Conservation (phyloP, 1,140 invertebrate species). For the Diabrotica undecimpunctata region DNA sequence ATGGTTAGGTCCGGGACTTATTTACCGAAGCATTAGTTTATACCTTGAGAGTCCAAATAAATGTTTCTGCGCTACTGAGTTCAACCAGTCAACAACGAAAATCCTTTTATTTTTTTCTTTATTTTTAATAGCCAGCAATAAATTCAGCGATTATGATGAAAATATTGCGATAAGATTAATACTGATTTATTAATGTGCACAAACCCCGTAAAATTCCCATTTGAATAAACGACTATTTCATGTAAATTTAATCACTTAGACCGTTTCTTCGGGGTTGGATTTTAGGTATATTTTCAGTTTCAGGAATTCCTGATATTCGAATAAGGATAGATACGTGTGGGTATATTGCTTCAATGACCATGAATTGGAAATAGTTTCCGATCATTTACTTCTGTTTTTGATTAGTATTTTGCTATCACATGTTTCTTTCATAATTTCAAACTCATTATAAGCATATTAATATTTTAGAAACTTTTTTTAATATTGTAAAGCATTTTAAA, state of each 20-base stretch:
- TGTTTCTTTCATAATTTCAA: too few species aligned
- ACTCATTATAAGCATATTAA: too few species aligned
- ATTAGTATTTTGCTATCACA: too few species aligned
- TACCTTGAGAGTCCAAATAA: too few species aligned
- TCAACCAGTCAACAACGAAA: neutral
- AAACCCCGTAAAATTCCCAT: slow-evolving; percentile 21
- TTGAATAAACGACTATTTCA: slow-evolving; percentile 19
- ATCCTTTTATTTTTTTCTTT: slow-evolving; percentile 9
- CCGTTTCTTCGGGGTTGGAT: neutral
- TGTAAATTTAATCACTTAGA: slow-evolving; percentile 23
- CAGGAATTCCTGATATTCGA: neutral
- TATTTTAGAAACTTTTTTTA: too few species aligned
- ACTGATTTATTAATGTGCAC: slow-evolving; percentile 20
- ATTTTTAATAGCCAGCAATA: slow-evolving; percentile 8
- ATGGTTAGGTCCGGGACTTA: too few species aligned
- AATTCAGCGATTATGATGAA: slow-evolving; percentile 19
- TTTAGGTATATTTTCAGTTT: neutral
- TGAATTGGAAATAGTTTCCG: neutral
- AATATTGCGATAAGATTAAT: slow-evolving; percentile 23
- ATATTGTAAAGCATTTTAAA: too few species aligned
- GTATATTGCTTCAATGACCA: neutral
- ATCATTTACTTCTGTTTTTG: too few species aligned
- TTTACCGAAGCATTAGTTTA: too few species aligned
- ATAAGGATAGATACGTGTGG: neutral
- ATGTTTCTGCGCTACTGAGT: neutral